Conservation (phyloP, 2,797 vertebrate species). For the Malurus splendens region DNA sequence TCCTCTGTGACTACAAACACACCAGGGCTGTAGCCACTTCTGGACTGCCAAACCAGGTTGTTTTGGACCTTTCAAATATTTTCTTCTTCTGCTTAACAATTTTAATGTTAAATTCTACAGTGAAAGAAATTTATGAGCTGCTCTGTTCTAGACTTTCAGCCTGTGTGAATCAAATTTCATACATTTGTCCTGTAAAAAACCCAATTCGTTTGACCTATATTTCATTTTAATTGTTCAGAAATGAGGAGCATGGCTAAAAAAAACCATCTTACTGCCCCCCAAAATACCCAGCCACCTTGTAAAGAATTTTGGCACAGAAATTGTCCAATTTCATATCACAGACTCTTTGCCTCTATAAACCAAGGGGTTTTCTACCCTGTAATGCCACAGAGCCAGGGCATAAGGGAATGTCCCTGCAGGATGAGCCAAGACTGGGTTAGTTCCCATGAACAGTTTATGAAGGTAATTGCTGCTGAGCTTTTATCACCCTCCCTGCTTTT, state of each 20-base stretch:
- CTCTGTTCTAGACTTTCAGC: not conserved
- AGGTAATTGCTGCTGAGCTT: not conserved
- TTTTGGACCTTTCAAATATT: not conserved
- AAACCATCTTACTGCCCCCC: accelerated
- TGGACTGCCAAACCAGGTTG: not conserved
- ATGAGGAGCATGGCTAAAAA: not conserved
- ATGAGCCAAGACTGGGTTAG: not conserved
- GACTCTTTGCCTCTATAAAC: not conserved
- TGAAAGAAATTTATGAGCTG: not conserved
- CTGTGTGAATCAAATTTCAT: too few relatives aligned
- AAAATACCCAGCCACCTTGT: not conserved
- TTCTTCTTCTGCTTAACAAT: not conserved
- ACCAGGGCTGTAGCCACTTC: not conserved
- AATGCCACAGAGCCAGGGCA: not conserved
- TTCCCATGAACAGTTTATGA: not conserved
- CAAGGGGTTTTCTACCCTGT: not conserved
- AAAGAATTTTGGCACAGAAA: not conserved
- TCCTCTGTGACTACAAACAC: not conserved
- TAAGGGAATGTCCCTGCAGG: not conserved
- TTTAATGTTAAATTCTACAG: not conserved
- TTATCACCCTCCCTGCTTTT: not conserved
- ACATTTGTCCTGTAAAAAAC: not conserved
- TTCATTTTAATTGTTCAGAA: not conserved
- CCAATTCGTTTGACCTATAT: not conserved
- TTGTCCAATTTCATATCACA: not conserved